Percentiles rank a stretch among this genome's conserved stretches.
Conservation (phyloP, 2,797 vertebrate species). For the Podarcis siculus region DNA sequence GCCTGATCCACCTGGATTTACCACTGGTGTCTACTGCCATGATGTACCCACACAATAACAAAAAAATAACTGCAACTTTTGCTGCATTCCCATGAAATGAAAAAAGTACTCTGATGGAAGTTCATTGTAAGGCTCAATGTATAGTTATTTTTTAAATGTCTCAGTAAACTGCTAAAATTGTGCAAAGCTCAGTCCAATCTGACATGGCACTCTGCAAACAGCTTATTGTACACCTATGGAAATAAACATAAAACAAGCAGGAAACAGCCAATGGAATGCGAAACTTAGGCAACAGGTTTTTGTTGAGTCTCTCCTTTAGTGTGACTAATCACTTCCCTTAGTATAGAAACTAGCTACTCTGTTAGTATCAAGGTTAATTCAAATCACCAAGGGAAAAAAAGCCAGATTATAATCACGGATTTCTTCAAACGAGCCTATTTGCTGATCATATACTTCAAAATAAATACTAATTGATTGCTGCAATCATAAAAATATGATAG, state of each 20-base stretch:
- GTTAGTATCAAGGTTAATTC: not conserved
- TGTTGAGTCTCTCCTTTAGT: not conserved
- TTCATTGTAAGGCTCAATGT: not conserved
- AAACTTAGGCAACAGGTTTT: not conserved
- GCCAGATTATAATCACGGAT: not conserved
- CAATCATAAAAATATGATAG: too few species aligned
- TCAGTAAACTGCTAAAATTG: not conserved
- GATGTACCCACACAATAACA: not conserved
- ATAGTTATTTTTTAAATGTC: not conserved
- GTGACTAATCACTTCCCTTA: not conserved
- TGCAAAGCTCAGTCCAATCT: not conserved
- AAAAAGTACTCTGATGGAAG: not conserved
- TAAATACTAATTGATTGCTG: too few species aligned
- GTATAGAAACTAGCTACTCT: not conserved
- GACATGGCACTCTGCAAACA: not conserved
- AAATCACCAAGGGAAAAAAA: not conserved
- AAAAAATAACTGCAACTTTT: not conserved
- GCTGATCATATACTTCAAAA: too few species aligned
- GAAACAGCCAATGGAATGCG: not conserved
- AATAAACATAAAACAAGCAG: not conserved
- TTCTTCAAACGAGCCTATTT: too few species aligned
- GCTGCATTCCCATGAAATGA: not conserved
- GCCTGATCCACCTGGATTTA: not conserved
- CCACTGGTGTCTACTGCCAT: not conserved
- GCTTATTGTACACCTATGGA: not conserved